Conservation (phyloP, 2,113 vertebrate genomes). For the Festucalex cinctus region DNA sequence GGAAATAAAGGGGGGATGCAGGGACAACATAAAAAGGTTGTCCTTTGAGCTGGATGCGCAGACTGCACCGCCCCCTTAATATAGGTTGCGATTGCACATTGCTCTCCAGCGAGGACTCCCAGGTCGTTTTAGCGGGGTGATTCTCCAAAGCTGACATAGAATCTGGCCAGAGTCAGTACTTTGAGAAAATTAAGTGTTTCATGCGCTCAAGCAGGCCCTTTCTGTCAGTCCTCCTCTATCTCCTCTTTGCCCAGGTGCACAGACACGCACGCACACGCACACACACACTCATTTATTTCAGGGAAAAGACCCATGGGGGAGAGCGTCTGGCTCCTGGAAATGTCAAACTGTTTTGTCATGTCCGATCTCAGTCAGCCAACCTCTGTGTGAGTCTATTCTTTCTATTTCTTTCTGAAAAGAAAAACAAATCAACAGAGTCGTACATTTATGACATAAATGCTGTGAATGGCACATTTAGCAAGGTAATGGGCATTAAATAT, state of each 20-base stretch:
- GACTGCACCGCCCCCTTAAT: slow-evolving; percentile 3
- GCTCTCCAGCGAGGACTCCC: not conserved
- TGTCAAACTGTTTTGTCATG: slow-evolving; percentile 77
- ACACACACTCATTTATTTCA: slow-evolving; percentile 31
- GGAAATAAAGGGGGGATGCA: not conserved
- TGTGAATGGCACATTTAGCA: too few species aligned
- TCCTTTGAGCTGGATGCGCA: slow-evolving; percentile 16
- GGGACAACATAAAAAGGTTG: slow-evolving; percentile 26
- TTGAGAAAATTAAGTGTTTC: slow-evolving; percentile 56
- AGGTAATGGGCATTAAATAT: not conserved
- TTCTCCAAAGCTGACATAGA: slow-evolving; percentile 42
- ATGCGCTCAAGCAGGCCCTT: slow-evolving; percentile 34
- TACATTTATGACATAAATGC: too few species aligned
- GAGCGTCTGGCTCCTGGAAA: slow-evolving; percentile 70
- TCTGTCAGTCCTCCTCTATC: slow-evolving; percentile 41
- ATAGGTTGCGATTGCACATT: slow-evolving; percentile 33
- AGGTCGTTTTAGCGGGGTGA: slow-evolving; percentile 22
- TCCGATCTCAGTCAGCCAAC: slow-evolving; percentile 63
- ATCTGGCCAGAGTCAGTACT: slow-evolving; percentile 52
- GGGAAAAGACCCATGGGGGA: slow-evolving; percentile 64
- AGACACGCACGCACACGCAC: not conserved
- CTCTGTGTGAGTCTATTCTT: slow-evolving; percentile 29
- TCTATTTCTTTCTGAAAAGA: slow-evolving; percentile 20
- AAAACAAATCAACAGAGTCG: not conserved
- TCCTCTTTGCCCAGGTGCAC: not conserved